Base-by-base conservation (phyloP, 2,797 vertebrate genomes). In the Pteronotus mesoamericanus region DNA sequence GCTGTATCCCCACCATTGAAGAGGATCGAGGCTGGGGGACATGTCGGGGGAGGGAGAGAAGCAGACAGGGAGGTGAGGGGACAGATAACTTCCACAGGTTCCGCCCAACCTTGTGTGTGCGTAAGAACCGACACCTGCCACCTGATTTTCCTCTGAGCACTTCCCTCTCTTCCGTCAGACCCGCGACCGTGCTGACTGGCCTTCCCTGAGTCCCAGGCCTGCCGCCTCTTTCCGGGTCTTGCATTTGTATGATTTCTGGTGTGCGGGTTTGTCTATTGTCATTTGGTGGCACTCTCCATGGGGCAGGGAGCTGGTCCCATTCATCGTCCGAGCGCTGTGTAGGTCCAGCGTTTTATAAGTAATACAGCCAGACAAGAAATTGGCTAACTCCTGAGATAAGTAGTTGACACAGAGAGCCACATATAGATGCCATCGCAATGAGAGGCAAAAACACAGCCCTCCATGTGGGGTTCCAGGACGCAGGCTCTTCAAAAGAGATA, bases 371-470 rank as follows among this genome's bases (percentile, higher is more conserved):
- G 80, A 92, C 61, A 39, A 66, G 53, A 82, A 95, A 88, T 57
- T 96, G 96, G 89, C 66, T 87, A 89, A 94, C 48, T 68, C 61
- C 69, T 4, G 18, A 94, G 96, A 95, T 92, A 95, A 97, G 91
- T 75, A 61, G 59, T 89, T 94, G 94, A 96, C 91, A 94, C 74
- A 85, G 89, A 92, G 66, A 69, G 85, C 77, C 82, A 19, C 61
- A 34, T 61, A 91, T 80, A 75, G 91, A 89, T 75, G 86, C 86
- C 93, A 95, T 72, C n/a, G 4, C 89, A 88, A 51, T 37, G 89
- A 95, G 93, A 96, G 44, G 95, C 48, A 86, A 93, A 94, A 61
- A 51, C 89, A 88, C 92, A 84, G 8, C 7, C 51, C 86, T 69
- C 72, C 91, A 86, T 0, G 21, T 71, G 86, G 71, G 89, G 72